Evolutionary conservation across 92 coral and sea anemone species (phyloP).

Genomic region (Anthopleura xanthogrammica): DNA sequence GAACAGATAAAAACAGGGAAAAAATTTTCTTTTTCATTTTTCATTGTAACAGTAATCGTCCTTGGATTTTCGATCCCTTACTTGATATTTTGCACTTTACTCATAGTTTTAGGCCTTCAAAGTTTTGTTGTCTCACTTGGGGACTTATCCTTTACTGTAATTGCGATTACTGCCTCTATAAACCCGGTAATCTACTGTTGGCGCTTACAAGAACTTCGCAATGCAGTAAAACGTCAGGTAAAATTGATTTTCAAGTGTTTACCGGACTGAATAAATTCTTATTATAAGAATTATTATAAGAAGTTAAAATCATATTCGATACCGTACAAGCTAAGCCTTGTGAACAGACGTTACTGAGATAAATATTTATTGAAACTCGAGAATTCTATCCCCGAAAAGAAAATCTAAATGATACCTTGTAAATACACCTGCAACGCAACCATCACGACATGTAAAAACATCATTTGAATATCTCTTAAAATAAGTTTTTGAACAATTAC

Average conservation of each 20-base stretch:
- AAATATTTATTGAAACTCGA: no score
- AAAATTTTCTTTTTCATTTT: constrained; percentile 7
- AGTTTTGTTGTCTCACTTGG: neutral
- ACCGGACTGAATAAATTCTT: no score
- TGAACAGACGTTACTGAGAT: neutral
- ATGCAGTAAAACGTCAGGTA: neutral
- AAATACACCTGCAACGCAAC: no score
- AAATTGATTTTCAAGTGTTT: neutral
- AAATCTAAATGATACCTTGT: no score
- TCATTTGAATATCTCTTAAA: no score
- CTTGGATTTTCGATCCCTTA: neutral
- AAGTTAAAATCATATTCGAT: neutral
- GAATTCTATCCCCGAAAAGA: no score
- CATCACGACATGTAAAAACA: no score
- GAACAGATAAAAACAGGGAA: neutral
- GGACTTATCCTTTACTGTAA: constrained; percentile 1
- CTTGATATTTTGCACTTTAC: neutral
- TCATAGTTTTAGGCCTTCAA: neutral
- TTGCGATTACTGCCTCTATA: constrained; percentile 8
- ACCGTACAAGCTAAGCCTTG: neutral
- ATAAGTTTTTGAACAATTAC: no score
- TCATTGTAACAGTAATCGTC: neutral
- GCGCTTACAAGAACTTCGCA: constrained; percentile 18
- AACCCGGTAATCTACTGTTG: constrained; percentile 24
- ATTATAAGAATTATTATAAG: no score